These are phyloP conservation scores for Drosophila stalkeri DNA, from an alignment of 2,888 invertebrate genomes.

Conservation along the genomic window DNA sequence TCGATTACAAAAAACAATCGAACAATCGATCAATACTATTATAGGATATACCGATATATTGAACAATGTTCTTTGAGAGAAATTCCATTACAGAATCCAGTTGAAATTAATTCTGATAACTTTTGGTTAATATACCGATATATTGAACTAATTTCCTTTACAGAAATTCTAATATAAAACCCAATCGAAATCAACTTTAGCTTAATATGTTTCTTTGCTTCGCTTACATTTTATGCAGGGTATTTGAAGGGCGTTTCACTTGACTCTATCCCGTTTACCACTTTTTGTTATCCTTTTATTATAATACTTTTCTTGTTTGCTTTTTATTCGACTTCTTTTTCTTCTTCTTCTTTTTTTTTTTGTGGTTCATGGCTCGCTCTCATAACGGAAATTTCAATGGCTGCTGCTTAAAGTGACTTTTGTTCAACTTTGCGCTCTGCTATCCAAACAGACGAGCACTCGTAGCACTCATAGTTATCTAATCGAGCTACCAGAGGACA, in stretches of 20 bases:
- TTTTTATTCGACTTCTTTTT: slow-evolving; percentile 5
- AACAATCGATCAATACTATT: too few relatives aligned
- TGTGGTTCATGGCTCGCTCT: slow-evolving; percentile 39
- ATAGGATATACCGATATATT: too few relatives aligned
- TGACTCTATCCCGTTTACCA: slow-evolving; percentile 9
- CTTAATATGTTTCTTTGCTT: too few relatives aligned
- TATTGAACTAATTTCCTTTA: too few relatives aligned
- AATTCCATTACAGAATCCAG: too few relatives aligned
- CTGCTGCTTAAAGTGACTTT: slow-evolving; percentile 78
- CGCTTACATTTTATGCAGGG: slow-evolving; percentile 12
- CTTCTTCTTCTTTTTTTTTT: not conserved
- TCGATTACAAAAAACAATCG: too few relatives aligned
- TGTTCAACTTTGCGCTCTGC: slow-evolving; percentile 73
- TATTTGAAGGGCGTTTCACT: slow-evolving; percentile 25
- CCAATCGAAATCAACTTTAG: too few relatives aligned
- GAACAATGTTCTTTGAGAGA: too few relatives aligned
- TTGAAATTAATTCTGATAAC: too few relatives aligned
- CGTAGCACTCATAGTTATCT: slow-evolving; percentile 69
- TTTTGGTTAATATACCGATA: too few relatives aligned
- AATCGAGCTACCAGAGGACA: slow-evolving; percentile 34
- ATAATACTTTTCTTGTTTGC: slow-evolving; percentile 17
- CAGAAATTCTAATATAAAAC: too few relatives aligned
- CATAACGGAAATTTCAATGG: slow-evolving; percentile 77
- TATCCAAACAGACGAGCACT: slow-evolving; percentile 64
- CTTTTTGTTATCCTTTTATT: slow-evolving; percentile 34